Percentiles rank a stretch among this genome's conserved stretches.
phyloP scores from a whole-genome alignment of 2,797 vertebrate genomes.

The Lepilemur septentrionalis region DNA sequence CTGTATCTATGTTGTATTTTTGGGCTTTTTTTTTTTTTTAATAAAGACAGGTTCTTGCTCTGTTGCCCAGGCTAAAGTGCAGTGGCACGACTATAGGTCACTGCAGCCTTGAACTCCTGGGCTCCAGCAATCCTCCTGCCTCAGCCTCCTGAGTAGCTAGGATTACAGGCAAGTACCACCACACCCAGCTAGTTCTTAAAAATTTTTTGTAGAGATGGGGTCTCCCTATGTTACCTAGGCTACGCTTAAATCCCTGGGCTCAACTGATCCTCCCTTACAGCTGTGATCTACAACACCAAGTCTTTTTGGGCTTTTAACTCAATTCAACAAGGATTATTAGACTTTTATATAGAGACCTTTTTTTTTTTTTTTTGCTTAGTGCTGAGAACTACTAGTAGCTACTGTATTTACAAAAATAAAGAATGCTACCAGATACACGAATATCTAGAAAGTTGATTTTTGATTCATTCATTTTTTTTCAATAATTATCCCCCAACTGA shows the following conservation, averaged over 20 bases:
- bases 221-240: background rate
- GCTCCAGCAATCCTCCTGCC: background rate
- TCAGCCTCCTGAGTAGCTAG: background rate
- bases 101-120: background rate
- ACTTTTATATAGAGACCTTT: background rate
- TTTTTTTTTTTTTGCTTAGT: background rate
- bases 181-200: background rate
- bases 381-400: background rate
- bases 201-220: background rate
- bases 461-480: background rate
- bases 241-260: background rate
- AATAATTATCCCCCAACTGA: background rate
- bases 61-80: background rate
- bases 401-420: constrained; percentile 13
- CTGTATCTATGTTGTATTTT: background rate
- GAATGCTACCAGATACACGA: background rate
- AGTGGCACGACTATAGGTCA: background rate
- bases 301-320: constrained; percentile 29
- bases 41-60: background rate
- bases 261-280: background rate
- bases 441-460: background rate
- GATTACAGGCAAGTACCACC: background rate
- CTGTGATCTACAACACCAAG: background rate
- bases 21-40: background rate
- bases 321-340: background rate